Base-by-base conservation (phyloP, 2,113 vertebrate genomes). In the Chaetodon auriga region DNA sequence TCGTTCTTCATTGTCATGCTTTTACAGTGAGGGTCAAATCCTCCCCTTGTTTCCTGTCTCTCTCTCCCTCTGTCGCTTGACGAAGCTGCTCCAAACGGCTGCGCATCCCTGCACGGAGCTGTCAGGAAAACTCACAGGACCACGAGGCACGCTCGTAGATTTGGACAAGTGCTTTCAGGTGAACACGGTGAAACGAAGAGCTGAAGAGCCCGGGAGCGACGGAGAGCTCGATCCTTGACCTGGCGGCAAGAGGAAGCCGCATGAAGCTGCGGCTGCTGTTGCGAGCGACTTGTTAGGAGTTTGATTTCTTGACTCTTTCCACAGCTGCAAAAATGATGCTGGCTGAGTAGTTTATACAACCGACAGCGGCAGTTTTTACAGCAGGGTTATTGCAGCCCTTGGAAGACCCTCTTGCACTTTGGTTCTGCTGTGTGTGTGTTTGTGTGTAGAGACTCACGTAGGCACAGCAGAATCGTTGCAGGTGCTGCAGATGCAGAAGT, bases 81-180 rank as follows among this genome's bases (percentile, higher is more conserved):
- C 58, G 45, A 80, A 68, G 57, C 5, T 48, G 15, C 53, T 65
- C 41, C 78, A 57, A 71, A 45, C 58, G 49, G 69, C 63, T 60
- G 90, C 78, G 84, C 92, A 90, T 93, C 89, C 25, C 79, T 78
- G 80, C 4, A 55, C 85, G 1, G 62, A 75, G 80, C 76, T 76
- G 86, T 65, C 46, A 55, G 57, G 64, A n/a, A 5, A 58, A 84
- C 23, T 77, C 58, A 45, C 14, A 46, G 76, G 58, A 49, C 38
- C 25, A 7, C 23, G 65, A 51, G 64, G 74, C 66, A 4, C 36
- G 23, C 78, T 72, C 62, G 18, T 43, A 10, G 14, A 21, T 36
- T 43, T 12, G 21, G 23, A 21, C 15, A 41, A 54, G 35, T n/a
- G 30, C 49, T 76, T 18, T 25, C 10, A 51, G 30, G 12, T 62